A percentile compares a stretch with the other conserved stretches of the same genome.
Conservation (phyloP, 2,113 vertebrate species). For the Petrocephalus zakoni region DNA sequence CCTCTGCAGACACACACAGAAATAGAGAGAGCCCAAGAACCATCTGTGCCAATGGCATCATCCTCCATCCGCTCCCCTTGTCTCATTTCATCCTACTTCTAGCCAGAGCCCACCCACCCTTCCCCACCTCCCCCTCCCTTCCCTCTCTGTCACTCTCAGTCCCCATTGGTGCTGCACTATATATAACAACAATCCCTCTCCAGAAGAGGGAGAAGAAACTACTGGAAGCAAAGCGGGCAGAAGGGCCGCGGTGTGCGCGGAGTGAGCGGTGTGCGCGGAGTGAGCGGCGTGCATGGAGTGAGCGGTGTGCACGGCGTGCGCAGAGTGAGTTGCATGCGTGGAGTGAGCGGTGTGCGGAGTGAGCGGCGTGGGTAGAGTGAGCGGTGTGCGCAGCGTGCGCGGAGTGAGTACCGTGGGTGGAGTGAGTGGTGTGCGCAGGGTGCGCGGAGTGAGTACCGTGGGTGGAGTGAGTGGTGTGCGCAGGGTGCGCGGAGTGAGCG, state of each 20-base stretch:
- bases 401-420: no score
- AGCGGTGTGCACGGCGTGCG: no score
- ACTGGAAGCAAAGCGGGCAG: conserved; percentile 67
- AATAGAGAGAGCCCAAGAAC: background rate
- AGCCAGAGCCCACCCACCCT: background rate
- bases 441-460: no score
- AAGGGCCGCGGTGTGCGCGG: conserved; percentile 55
- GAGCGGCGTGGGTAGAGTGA: no score
- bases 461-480: no score
- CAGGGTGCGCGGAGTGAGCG: no score
- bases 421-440: no score
- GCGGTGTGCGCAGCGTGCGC: no score
- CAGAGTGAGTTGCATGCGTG: no score
- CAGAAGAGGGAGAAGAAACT: conserved; percentile 56
- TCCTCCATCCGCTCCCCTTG: background rate
- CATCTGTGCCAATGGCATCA: background rate
- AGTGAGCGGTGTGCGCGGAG: background rate
- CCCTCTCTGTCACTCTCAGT: conserved; percentile 32
- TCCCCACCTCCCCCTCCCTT: conserved; percentile 22
- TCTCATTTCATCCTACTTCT: background rate
- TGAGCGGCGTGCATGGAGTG: no score
- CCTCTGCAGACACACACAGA: no score
- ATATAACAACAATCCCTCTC: conserved; percentile 65
- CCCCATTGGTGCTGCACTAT: conserved; percentile 51
- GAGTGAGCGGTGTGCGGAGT: no score